Evolutionary conservation across 2,113 vertebrate species (phyloP), one percentile per base, ranked within the genome.

Genomic region (Albula goreensis): DNA sequence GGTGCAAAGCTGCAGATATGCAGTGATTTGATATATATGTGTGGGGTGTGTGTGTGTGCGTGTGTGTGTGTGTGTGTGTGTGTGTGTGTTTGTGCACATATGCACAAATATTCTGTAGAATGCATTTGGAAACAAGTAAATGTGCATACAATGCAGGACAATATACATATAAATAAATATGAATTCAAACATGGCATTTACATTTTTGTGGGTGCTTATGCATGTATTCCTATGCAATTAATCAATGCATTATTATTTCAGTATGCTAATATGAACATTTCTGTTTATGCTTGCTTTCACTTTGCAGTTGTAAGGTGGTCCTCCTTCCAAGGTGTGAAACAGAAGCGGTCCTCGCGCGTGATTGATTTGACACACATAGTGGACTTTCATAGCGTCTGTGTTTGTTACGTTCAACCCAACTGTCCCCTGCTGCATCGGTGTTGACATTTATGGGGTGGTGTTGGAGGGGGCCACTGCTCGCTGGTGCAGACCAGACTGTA

Each of bases 371-470:
- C 95, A 96, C 92, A 96, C 95, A 96, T 95, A 97, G 96, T 97
- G 97, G 96, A 97, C 97, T 97, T 97, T 96, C 91, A 96, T 94
- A 95, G 96, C 96, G 94, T 97, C 97, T 97, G 96, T 96, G 96
- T 98, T 97, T 97, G 97, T 97, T 97, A 97, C 97, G 97, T 97
- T 96, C 96, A 96, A 97, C 96, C 96, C 94, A 96, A 96, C 96
- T 95, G 97, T 97, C 97, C 96, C 97, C 96, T 95, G 96, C 96
- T 97, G 97, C 96, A 98, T 96, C 95, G 96, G 96, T 96, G 96
- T 97, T 97, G 97, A 98, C 97, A 97, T 98, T 97, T 98, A 97
- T 98, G 96, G 97, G 97, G 96, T 96, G 96, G 94, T 97, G 97
- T 97, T 96, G 96, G 96, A 96, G 97, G 96, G 96, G 96, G 96